Evolutionary conservation across 2,888 invertebrate species (phyloP).

Genomic region (Tanytarsus gracilentus): DNA sequence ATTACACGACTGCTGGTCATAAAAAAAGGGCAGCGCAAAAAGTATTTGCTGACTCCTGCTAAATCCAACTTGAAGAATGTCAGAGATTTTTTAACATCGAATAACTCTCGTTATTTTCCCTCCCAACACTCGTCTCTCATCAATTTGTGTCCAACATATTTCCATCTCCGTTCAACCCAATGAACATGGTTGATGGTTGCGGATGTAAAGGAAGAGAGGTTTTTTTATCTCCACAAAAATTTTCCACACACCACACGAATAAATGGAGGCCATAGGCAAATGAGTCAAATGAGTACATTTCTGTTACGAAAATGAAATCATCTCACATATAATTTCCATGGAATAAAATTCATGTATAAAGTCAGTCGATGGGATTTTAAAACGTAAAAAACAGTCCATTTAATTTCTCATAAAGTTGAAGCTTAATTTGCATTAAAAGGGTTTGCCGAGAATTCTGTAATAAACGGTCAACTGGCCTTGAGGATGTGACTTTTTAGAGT

Average conservation of each 20-base stretch:
- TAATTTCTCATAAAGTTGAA: too few species aligned
- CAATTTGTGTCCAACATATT: conserved; percentile 21
- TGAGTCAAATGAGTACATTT: conserved; percentile 5
- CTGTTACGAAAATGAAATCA: conserved; percentile 24
- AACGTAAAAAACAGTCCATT: neutral
- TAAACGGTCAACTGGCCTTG: too few species aligned
- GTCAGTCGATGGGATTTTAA: neutral
- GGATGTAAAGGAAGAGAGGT: neutral
- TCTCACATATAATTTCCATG: conserved; percentile 12
- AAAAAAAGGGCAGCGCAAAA: conserved; percentile 2
- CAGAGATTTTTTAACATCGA: conserved; percentile 25
- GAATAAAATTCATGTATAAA: conserved; percentile 18
- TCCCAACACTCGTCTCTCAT: neutral
- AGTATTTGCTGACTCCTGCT: conserved; percentile 19
- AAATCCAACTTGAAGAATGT: conserved; percentile 20
- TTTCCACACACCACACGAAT: conserved; percentile 23
- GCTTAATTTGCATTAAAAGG: too few species aligned
- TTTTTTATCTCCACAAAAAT: conserved; percentile 28
- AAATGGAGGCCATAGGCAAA: conserved; percentile 13
- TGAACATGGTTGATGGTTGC: neutral
- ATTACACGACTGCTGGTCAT: conserved; percentile 2
- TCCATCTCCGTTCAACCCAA: neutral
- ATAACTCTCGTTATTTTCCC: conserved; percentile 27
- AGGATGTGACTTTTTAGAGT: too few species aligned
- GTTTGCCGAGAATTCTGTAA: too few species aligned